Base-by-base conservation (phyloP, 2,797 vertebrate genomes). In the Onychomys torridus region DNA sequence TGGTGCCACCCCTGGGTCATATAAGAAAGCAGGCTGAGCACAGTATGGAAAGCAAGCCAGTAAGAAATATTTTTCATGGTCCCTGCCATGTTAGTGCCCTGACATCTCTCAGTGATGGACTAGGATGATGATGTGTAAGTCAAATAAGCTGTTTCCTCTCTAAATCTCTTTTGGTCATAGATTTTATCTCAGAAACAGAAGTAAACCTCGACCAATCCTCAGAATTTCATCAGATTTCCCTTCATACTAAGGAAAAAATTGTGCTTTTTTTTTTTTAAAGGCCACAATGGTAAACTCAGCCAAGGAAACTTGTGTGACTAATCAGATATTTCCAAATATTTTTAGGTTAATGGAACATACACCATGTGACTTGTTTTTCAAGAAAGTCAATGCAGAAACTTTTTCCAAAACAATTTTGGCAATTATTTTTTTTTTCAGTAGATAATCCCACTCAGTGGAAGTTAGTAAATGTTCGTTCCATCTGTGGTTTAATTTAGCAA, bases 401-500 rank as follows among this genome's bases (percentile, higher is more conserved):
- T 90, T 89, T 71, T 29, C 17, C 89, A 49, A 57, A 90, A 87
- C 37, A 57, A 43, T 78, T 83, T 93, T 77, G 75, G 65, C 46
- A 32, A 32, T 73, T 87, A 40, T 94, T 69, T 43, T 85, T 71
- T 71, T 84, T 84, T 73, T 52, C 63, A 77, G 75, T 73, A 37
- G 79, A 76, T 79, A 93, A 87, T 61, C 79, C 67, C 37, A 29
- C 57, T 79, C 43, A 19, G n/a, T 84, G 63, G 59, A 61, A 52
- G 55, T 78, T 67, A 82, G 76, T 93, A 27, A 73, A 46, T 61
- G 49, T 86, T 77, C 79, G 7, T 91, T 77, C 83, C 75, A 87
- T 93, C 97, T 91, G 76, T 34, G 71, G 79, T 88, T 93, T 93
- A 81, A 76, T 89, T 96, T 91, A 94, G 69, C 40, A 49, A 91